Conservation (phyloP, 2,888 invertebrate species). For the Silvanus unidentatus region DNA sequence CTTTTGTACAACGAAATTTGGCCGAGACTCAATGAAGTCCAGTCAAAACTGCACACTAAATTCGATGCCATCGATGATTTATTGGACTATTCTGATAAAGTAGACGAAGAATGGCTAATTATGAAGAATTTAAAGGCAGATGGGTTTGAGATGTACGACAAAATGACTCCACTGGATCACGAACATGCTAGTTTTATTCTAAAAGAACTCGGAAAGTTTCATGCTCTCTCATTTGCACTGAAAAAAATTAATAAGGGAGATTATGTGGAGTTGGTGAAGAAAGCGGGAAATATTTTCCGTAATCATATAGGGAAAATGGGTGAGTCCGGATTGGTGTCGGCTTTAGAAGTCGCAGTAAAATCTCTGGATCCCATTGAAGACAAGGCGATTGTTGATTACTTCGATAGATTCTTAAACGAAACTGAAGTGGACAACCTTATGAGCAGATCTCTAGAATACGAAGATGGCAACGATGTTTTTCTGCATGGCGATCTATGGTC, state of each 20-base stretch:
- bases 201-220: conserved; percentile 8
- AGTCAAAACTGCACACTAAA: background rate
- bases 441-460: background rate
- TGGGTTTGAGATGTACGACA: conserved; percentile 6
- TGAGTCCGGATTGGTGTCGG: background rate
- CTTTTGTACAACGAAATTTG: conserved; percentile 8
- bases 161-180: background rate
- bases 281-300: background rate
- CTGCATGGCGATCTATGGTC: no score
- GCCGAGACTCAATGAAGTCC: conserved; percentile 6
- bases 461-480: background rate
- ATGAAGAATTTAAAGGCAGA: conserved; percentile 9
- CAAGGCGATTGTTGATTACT: background rate
- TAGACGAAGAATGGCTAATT: conserved; percentile 3
- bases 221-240: conserved; percentile 11
- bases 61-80: conserved; percentile 8
- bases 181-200: conserved; percentile 9
- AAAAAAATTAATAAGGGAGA: conserved; percentile 3
- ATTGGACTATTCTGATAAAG: background rate
- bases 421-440: background rate
- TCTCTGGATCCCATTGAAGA: background rate
- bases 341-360: background rate
- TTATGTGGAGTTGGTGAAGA: conserved; percentile 3
- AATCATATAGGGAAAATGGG: background rate
- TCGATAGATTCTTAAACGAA: background rate